Evolutionary conservation across 2,888 invertebrate genomes (phyloP).

Genomic region (Chrysodeixis includens): DNA sequence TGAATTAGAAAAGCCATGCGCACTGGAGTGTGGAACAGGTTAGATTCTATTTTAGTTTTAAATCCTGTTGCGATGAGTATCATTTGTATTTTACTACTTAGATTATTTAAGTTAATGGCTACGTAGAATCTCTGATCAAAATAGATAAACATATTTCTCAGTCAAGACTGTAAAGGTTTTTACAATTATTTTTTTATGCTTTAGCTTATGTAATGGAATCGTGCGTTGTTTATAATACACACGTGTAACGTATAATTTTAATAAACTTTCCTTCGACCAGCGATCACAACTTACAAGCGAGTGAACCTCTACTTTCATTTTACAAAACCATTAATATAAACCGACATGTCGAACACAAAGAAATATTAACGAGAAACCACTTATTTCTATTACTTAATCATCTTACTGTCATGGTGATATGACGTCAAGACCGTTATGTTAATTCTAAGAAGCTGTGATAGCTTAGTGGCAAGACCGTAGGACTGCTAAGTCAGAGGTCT

Average conservation of each 20-base stretch:
- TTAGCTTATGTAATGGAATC: not conserved
- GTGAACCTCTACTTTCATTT: slow-evolving; percentile 35
- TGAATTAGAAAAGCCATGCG: slow-evolving; percentile 18
- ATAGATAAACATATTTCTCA: not conserved
- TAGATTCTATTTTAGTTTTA: slow-evolving; percentile 7
- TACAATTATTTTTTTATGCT: not conserved
- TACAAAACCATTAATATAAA: slow-evolving; percentile 23
- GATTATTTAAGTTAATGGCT: not conserved
- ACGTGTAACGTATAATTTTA: not conserved
- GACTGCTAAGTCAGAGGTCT: no score
- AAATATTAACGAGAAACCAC: slow-evolving; percentile 10
- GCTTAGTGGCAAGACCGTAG: no score
- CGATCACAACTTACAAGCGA: slow-evolving; percentile 13
- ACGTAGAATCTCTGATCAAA: not conserved
- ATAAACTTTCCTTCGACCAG: slow-evolving; percentile 15
- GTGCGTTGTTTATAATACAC: not conserved
- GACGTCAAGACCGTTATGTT: not conserved
- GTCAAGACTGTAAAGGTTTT: not conserved
- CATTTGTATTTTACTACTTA: not conserved
- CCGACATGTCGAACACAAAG: not conserved
- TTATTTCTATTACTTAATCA: slow-evolving; percentile 11
- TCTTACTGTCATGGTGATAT: slow-evolving; percentile 4
- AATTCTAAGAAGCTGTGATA: not conserved
- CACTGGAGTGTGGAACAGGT: slow-evolving; percentile 3
- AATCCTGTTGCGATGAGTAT: slow-evolving; percentile 5